Conservation (phyloP, 2,797 vertebrate genomes). For the Anguilla pacifica region DNA sequence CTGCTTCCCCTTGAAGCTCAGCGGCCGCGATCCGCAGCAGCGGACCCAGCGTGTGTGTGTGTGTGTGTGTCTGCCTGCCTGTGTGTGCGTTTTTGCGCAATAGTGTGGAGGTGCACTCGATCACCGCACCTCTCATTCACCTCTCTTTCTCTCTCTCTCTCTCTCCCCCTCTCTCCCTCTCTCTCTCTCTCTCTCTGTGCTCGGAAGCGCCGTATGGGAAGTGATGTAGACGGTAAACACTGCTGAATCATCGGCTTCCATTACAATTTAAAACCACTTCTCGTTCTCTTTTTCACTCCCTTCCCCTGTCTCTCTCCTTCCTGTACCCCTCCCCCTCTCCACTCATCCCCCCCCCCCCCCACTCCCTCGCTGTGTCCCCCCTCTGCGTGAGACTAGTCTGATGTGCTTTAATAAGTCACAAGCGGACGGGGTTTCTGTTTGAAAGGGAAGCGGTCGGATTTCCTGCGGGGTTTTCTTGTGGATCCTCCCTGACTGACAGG, state of each 20-base stretch:
- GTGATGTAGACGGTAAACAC: slow-evolving; percentile 7
- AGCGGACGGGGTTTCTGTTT: slow-evolving; percentile 31
- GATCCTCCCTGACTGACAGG: background rate
- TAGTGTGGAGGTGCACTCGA: background rate
- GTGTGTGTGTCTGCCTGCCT: background rate
- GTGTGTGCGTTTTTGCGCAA: background rate
- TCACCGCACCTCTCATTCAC: background rate
- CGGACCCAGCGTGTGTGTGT: background rate
- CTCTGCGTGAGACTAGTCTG: background rate
- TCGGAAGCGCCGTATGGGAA: slow-evolving; percentile 18
- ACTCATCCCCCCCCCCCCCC: background rate
- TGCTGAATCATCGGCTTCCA: slow-evolving; percentile 23
- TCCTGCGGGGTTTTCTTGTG: slow-evolving; percentile 16
- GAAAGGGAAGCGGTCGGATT: slow-evolving; percentile 32
- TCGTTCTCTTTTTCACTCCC: background rate
- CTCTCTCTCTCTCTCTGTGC: background rate
- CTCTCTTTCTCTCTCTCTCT: background rate
- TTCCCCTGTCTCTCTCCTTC: no score
- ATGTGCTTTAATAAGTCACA: background rate
- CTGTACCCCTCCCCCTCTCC: background rate
- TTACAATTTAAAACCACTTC: slow-evolving; percentile 18
- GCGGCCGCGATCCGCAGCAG: background rate
- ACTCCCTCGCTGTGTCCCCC: background rate
- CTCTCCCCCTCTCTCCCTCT: background rate
- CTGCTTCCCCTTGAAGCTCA: background rate